Base-by-base conservation (phyloP, 2,797 vertebrate species). In the Echeneis naucrates region DNA sequence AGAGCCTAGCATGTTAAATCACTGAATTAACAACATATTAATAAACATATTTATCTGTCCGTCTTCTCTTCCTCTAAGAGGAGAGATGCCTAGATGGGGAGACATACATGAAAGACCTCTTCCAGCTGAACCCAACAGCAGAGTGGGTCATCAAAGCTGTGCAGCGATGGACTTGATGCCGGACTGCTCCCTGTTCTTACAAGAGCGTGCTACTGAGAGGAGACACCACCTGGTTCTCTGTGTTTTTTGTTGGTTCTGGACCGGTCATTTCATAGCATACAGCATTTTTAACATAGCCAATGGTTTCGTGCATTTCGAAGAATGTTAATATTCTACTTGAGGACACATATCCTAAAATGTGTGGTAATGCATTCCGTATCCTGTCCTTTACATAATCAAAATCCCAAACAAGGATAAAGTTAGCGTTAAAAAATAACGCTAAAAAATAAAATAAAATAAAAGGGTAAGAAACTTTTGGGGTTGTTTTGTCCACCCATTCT, bases 91-190 rank as follows among this genome's bases (percentile, higher is more conserved):
- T 99, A 3, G 95, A 98, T 64, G 94, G 92, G 8, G 94, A 97
- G 56, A 95, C 98, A 0, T 97, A 96, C 61, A 98, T 99, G 97
- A 98, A 97, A 87, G 96, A 97, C 87, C 93, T 99, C 1, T 90
- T 95, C 85, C 95, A 97, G 78, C 92, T 99, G 70, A 99, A 99
- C 89, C 98, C 98, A 0, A 90, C 93, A 60, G 98, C 98, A 2
- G 98, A 99, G 69, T 99, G 97, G 97, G 94, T 99, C 91, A 98
- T 99, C 88, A 98, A 95, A 90, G 50, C 89, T 4, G 94, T 89
- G 54, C 93, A 94, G 37, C 88, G 81, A 57, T 95, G 90, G 93
- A 63, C n/a, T 47, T 0, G 37, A 52, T 14, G 58, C 77, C 19
- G 4, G 44, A 68, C 37, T 8, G 59, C 24, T 53, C 8, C 44